Evolutionary conservation across 2,888 invertebrate species (phyloP).

Genomic region (Pogonocherus hispidulus): DNA sequence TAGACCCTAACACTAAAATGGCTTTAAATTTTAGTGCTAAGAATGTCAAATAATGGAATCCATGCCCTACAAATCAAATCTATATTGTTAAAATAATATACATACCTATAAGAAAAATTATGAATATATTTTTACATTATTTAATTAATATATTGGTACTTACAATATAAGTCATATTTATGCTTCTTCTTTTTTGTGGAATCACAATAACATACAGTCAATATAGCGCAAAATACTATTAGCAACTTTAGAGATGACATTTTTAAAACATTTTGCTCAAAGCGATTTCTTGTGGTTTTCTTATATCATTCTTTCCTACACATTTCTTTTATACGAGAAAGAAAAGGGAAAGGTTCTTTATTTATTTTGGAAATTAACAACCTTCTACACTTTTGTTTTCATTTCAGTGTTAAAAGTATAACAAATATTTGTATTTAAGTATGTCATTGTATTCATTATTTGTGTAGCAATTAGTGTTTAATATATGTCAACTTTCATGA

Average conservation of each 20-base stretch:
- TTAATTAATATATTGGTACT: too few species aligned
- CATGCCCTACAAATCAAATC: conserved; percentile 56
- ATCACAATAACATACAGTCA: conserved; percentile 41
- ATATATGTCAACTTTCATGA: conserved; percentile 22
- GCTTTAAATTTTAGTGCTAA: conserved; percentile 63
- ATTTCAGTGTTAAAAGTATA: conserved; percentile 18
- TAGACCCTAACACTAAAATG: conserved; percentile 60
- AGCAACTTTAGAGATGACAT: conserved; percentile 18
- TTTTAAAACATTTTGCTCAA: background rate
- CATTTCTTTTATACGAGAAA: conserved; percentile 27
- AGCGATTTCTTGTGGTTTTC: background rate
- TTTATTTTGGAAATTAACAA: conserved; percentile 32
- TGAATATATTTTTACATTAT: background rate
- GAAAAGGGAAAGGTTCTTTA: conserved; percentile 14
- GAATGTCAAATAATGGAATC: conserved; percentile 61
- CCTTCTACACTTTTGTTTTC: conserved; percentile 31
- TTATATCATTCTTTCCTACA: conserved; percentile 1
- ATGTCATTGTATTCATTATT: conserved; percentile 11
- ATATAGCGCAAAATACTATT: conserved; percentile 20
- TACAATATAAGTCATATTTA: conserved; percentile 39
- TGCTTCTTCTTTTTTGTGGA: conserved; percentile 33
- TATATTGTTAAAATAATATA: conserved; percentile 3
- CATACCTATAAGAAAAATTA: background rate
- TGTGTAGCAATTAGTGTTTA: conserved; percentile 23
- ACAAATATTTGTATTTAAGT: conserved; percentile 20